phyloP scores from a whole-genome alignment of 2,797 vertebrate species.

The Trachurus trachurus region DNA sequence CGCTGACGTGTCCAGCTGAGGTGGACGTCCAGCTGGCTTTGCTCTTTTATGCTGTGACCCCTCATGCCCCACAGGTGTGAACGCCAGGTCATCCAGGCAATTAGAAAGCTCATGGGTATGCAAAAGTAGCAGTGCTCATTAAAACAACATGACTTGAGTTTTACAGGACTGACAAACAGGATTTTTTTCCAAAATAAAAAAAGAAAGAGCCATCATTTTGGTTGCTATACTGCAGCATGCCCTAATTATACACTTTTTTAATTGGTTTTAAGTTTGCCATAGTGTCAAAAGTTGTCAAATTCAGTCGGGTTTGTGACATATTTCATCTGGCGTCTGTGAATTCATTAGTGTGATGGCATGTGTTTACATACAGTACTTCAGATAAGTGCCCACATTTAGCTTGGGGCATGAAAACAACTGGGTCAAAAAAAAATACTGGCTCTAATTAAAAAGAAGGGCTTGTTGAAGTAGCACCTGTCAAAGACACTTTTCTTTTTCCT shows the following conservation, averaged over 20 bases:
- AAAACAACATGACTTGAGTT: constrained; percentile 42
- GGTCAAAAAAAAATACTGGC: constrained; percentile 35
- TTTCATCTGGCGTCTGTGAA: constrained; percentile 39
- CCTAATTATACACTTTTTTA: constrained; percentile 61
- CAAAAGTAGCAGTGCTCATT: constrained; percentile 63
- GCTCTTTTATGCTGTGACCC: constrained; percentile 43
- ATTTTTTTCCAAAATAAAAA: constrained; percentile 10
- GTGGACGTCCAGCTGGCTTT: constrained; percentile 22
- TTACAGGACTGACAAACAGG: constrained; percentile 20
- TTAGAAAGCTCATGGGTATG: constrained; percentile 62
- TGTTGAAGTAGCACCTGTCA: constrained; percentile 17
- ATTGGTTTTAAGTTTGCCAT: constrained; percentile 57
- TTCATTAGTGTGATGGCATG: constrained; percentile 52
- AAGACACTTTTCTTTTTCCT: not conserved
- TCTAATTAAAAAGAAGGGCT: constrained; percentile 45
- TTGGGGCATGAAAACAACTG: constrained; percentile 27
- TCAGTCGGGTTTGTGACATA: constrained; percentile 21
- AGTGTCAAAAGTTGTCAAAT: constrained; percentile 40
- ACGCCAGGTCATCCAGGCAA: constrained; percentile 59
- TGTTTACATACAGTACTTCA: constrained; percentile 46
- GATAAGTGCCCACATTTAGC: constrained; percentile 30
- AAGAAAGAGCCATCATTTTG: not conserved
- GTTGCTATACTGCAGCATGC: constrained; percentile 19
- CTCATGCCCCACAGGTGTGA: constrained; percentile 58
- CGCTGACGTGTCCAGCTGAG: constrained; percentile 25